Percentiles rank a stretch among this genome's conserved stretches.
Evolutionary conservation across 1,140 invertebrate genomes (phyloP).

Genomic region (Apis cerana): DNA sequence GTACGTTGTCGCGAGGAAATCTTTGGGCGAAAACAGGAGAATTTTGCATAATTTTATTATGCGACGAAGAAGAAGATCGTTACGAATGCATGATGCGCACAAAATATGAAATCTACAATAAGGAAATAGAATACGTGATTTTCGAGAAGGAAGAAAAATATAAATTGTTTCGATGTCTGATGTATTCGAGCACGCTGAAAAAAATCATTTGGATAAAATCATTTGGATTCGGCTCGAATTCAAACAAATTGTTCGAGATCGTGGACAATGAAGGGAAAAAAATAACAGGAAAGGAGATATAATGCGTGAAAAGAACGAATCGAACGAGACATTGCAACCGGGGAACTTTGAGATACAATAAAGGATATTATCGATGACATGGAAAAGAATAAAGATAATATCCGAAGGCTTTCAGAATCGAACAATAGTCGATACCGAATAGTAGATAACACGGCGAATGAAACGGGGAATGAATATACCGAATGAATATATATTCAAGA

Average conservation of each 20-base stretch:
- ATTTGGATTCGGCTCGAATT: background rate
- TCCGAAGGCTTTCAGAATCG: background rate
- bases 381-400: background rate
- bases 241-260: background rate
- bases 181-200: background rate
- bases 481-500: background rate
- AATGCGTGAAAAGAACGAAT: background rate
- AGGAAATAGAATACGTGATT: conserved; percentile 1
- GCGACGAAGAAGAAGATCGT: too few relatives aligned
- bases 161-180: background rate
- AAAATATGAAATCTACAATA: background rate
- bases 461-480: background rate
- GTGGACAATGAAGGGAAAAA: too few relatives aligned
- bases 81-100: too few relatives aligned
- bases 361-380: background rate
- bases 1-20: too few relatives aligned
- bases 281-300: background rate
- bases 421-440: background rate
- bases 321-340: background rate
- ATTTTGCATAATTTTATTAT: too few relatives aligned
- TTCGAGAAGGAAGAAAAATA: background rate
- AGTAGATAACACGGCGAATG: background rate
- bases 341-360: background rate
- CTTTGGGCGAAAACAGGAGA: too few relatives aligned
- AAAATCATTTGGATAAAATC: background rate